These are phyloP conservation scores for Eleutherodactylus coqui DNA, from an alignment of 2,797 vertebrate species.

Conservation along the genomic window DNA sequence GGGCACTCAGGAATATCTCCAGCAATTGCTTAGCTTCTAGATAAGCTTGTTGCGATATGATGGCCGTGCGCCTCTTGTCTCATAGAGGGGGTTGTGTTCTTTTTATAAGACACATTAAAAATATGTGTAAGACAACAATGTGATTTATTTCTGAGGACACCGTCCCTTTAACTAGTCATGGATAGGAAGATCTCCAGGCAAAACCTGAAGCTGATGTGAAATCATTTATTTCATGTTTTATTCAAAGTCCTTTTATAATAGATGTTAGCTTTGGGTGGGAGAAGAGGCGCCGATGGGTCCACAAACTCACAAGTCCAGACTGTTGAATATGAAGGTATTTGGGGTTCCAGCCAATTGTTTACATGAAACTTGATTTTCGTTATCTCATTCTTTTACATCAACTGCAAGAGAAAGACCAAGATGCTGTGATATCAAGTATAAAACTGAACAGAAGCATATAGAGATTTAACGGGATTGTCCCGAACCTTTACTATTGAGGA, in stretches of 20 bases:
- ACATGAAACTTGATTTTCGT: not conserved
- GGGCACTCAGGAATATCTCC: no score
- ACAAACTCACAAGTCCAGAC: not conserved
- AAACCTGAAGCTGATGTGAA: not conserved
- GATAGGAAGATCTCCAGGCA: not conserved
- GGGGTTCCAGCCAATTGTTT: not conserved
- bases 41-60: no score
- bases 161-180: not conserved
- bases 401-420: constrained; percentile 12
- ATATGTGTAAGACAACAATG: no score
- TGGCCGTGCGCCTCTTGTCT: no score
- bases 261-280: no score
- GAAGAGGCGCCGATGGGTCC: not conserved
- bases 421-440: not conserved
- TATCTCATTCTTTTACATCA: not conserved
- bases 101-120: no score
- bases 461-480: no score
- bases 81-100: no score
- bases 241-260: not conserved
- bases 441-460: not conserved
- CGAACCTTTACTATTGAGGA: no score
- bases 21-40: no score
- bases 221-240: not conserved
- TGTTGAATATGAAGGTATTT: not conserved
- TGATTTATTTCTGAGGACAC: no score